Base-by-base conservation (phyloP, 2,113 vertebrate species). In the Sakesphorus luctuosus region DNA sequence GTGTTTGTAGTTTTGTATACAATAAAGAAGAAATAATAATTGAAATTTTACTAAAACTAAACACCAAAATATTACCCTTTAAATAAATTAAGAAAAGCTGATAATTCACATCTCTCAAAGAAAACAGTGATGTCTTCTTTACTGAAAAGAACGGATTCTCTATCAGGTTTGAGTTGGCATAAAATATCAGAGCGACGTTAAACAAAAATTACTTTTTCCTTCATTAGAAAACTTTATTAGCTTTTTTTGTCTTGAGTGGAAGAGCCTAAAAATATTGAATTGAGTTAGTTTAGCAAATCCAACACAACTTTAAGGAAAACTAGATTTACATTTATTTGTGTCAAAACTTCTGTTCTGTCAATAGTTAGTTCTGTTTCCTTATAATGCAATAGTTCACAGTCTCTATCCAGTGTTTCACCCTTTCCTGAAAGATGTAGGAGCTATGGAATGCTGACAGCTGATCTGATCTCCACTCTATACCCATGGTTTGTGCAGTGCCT, bases 51-150 rank as follows among this genome's bases (percentile, higher is more conserved):
- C 9, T 21, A 62, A 67, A 59, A 71, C 13, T 47, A 36, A 68
- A 83, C 11, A 0, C 0, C 3, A 21, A 7, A 68, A 9, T 25
- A 80, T 73, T 85, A 36, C 4, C 1, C 18, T 61, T 65, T 68
- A 43, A 53, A 52, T 56, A 53, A 71, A 62, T 31, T 25, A 28
- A 50, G 15, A 62, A 52, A 23, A 59, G 56, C 3, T 19, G 3
- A 29, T 35, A 58, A 46, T 29, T 86, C 29, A 35, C 5, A 23
- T 38, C 7, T 43, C 15, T 71, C 13, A 55, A 52, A 93, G 10
- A 86, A 82, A 58, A 0, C 9, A 80, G 7, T 31, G 4, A 4
- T 43, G 5, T 26, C 6, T 59, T 53, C 31, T 40, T 14, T 49
- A 84, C 29, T 78, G 26, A 33, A 74, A 84, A 61, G 7, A 6